Percentiles rank a stretch among this genome's conserved stretches.
Evolutionary conservation across 2,113 vertebrate genomes (phyloP).

Genomic region (Heterocephalus glaber): DNA sequence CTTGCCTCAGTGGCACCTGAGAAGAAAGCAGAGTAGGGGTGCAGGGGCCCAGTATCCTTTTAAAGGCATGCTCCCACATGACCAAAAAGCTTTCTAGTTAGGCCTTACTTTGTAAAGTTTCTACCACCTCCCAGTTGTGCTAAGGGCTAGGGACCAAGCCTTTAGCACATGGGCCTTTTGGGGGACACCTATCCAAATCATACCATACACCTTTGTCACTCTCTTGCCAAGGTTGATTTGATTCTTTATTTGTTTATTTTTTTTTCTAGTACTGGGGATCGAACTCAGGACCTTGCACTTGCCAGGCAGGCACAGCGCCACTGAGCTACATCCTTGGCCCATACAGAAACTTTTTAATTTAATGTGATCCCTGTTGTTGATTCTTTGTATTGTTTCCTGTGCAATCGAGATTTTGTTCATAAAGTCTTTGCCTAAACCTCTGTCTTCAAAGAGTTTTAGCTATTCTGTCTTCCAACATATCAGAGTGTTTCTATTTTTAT

Average conservation of each 20-base stretch:
- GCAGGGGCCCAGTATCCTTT: not conserved
- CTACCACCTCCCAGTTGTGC: not conserved
- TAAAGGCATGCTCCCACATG: not conserved
- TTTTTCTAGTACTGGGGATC: not conserved
- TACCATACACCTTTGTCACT: not conserved
- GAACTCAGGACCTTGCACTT: too few relatives aligned
- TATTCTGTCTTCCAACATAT: not conserved
- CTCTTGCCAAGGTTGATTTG: conserved; percentile 39
- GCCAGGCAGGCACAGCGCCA: too few relatives aligned
- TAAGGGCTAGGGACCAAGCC: not conserved
- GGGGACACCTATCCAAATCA: not conserved
- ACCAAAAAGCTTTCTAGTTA: not conserved
- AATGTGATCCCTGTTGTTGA: not conserved
- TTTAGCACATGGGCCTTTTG: not conserved
- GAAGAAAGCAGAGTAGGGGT: not conserved
- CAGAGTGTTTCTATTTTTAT: not conserved
- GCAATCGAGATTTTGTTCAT: not conserved
- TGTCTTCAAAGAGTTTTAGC: not conserved
- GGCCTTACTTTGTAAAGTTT: not conserved
- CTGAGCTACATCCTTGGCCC: too few relatives aligned
- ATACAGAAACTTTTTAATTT: too few relatives aligned
- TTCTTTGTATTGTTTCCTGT: not conserved
- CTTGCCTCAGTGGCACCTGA: not conserved
- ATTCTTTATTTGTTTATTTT: not conserved
- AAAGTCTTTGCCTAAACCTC: not conserved